Conservation (phyloP, 2,797 vertebrate genomes). For the Liparis tanakae region DNA sequence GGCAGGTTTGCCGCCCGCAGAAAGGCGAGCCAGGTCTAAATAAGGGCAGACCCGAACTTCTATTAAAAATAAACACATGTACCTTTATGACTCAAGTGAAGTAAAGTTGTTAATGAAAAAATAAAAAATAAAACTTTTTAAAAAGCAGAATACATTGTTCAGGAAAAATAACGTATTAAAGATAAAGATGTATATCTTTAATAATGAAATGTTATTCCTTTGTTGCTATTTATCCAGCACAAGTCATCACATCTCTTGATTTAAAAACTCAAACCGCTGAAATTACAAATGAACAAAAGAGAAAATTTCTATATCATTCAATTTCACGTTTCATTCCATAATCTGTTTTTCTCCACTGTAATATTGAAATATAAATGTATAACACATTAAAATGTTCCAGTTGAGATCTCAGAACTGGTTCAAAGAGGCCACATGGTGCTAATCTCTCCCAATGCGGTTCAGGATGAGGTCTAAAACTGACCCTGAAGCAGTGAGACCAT, state of each 20-base stretch:
- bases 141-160: not conserved
- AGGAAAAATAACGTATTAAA: not conserved
- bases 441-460: not conserved
- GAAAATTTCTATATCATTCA: not conserved
- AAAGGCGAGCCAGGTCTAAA: not conserved
- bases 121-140: not conserved
- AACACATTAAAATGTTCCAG: not conserved
- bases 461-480: not conserved
- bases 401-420: not conserved
- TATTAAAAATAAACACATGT: not conserved
- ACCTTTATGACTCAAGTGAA: not conserved
- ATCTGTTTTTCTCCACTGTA: too few relatives aligned
- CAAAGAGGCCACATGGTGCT: not conserved
- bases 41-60: not conserved
- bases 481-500: too few relatives aligned
- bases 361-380: not conserved
- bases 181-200: not conserved
- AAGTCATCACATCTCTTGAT: not conserved
- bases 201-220: not conserved
- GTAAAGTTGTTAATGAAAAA: not conserved
- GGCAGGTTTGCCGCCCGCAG: conserved; percentile 54
- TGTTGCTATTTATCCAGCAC: not conserved
- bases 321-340: not conserved
- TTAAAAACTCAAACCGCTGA: not conserved
- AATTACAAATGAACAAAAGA: not conserved